A percentile compares a stretch with the other conserved stretches of the same genome.
Evolutionary conservation across 2,888 invertebrate genomes (phyloP).

Genomic region (Amphipyra tragopoginis): DNA sequence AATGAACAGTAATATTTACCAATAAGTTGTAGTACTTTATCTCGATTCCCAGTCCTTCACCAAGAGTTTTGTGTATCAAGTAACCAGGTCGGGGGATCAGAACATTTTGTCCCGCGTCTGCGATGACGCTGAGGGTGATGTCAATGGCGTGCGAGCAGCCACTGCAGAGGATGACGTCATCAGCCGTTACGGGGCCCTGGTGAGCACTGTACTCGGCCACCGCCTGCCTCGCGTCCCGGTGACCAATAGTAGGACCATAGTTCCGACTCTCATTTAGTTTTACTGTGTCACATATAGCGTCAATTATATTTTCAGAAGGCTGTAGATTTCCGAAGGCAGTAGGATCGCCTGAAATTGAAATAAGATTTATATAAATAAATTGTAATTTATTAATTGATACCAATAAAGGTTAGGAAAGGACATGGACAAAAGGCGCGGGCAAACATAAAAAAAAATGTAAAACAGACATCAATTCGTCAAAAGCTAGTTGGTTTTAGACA

Average conservation of each 20-base stretch:
- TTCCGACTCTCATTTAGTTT: conserved; percentile 94
- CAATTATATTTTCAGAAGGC: conserved; percentile 93
- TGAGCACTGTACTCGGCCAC: conserved; percentile 95
- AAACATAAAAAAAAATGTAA: too few relatives aligned
- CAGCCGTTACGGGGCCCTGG: conserved; percentile 86
- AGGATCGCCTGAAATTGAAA: conserved; percentile 94
- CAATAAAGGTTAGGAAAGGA: too few relatives aligned
- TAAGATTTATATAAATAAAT: too few relatives aligned
- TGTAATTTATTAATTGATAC: too few relatives aligned
- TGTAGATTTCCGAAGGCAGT: conserved; percentile 97
- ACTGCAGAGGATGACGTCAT: conserved; percentile 97
- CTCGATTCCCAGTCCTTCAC: conserved; percentile 94
- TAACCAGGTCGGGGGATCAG: conserved; percentile 98
- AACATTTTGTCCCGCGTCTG: conserved; percentile 97
- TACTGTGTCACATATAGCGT: conserved; percentile 93
- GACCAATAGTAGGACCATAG: conserved; percentile 96
- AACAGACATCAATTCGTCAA: too few relatives aligned
- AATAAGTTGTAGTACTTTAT: conserved; percentile 93
- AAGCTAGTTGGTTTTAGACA: too few relatives aligned
- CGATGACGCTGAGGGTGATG: conserved; percentile 95
- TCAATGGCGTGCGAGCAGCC: conserved; percentile 99
- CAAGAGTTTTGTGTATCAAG: conserved; percentile 96
- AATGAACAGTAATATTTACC: conserved; percentile 79
- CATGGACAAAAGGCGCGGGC: too few relatives aligned
- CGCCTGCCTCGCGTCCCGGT: conserved; percentile 93